phyloP scores from a whole-genome alignment of 2,113 vertebrate species.

The Pterocles burchelli region DNA sequence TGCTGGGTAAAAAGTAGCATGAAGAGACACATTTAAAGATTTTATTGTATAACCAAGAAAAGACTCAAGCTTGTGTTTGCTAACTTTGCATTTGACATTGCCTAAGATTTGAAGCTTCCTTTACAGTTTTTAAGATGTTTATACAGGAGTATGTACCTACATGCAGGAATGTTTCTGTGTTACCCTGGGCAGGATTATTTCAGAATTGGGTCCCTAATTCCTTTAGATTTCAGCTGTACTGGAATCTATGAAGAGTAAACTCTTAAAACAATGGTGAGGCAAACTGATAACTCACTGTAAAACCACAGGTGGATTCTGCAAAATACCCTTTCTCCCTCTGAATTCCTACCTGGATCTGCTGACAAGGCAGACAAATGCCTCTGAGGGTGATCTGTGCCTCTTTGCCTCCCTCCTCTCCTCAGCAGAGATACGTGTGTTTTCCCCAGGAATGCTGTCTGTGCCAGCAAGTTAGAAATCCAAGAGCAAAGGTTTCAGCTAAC shows the following conservation, averaged over 20 bases:
- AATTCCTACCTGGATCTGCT: neutral
- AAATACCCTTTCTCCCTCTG: neutral
- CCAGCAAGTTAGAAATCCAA: neutral
- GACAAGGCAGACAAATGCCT: neutral
- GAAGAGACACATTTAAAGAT: neutral
- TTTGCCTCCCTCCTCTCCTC: neutral
- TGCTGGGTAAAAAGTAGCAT: neutral
- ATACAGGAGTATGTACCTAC: neutral
- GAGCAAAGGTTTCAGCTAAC: neutral
- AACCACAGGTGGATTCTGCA: neutral
- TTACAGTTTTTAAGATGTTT: neutral
- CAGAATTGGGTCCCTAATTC: neutral
- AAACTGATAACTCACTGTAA: constrained; percentile 4
- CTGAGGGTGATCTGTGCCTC: neutral
- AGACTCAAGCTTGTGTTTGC: neutral
- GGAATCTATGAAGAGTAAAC: neutral
- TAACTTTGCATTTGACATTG: neutral
- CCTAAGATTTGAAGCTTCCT: neutral
- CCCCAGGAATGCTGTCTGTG: neutral
- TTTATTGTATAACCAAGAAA: neutral
- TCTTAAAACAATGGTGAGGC: neutral
- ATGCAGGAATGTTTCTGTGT: neutral
- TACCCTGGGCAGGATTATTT: neutral
- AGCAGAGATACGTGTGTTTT: neutral
- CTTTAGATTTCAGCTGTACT: neutral